Conservation (phyloP, 2,797 vertebrate species). For the Menidia menidia region DNA sequence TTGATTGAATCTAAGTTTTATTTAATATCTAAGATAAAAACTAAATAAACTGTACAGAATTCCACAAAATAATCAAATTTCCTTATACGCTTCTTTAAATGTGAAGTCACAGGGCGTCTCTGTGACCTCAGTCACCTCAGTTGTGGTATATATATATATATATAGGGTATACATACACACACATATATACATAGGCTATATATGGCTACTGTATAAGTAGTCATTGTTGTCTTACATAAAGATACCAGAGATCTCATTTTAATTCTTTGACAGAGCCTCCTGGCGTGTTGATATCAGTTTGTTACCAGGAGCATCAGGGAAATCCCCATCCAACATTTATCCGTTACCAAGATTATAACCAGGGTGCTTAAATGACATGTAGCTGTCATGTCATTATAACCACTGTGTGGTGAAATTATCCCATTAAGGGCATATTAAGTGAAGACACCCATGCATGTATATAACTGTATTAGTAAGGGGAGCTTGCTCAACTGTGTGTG, state of each 20-base stretch:
- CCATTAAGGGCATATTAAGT: slow-evolving; percentile 33
- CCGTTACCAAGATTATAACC: slow-evolving; percentile 10
- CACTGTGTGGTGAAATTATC: slow-evolving; percentile 24
- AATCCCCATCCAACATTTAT: slow-evolving; percentile 15
- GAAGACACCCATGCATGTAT: slow-evolving; percentile 26
- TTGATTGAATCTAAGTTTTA: slow-evolving; percentile 45
- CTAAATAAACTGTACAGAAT: slow-evolving; percentile 18
- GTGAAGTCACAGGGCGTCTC: slow-evolving; percentile 8
- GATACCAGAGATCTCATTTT: background rate
- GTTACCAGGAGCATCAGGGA: background rate
- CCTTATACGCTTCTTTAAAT: background rate
- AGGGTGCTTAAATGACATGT: slow-evolving; percentile 11
- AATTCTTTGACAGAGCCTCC: background rate
- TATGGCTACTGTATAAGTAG: background rate
- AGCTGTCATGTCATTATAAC: slow-evolving; percentile 8
- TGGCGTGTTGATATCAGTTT: background rate
- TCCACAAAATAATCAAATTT: slow-evolving; percentile 12
- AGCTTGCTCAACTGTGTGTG: slow-evolving; percentile 42
- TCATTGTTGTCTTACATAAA: background rate
- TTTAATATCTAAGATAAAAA: slow-evolving; percentile 25
- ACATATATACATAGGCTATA: too few relatives aligned
- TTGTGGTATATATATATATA: too few relatives aligned
- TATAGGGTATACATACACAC: too few relatives aligned
- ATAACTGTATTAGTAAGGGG: slow-evolving; percentile 37
- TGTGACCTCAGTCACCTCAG: too few relatives aligned